A percentile compares a stretch with the other conserved stretches of the same genome.
Evolutionary conservation across 1,140 invertebrate species (phyloP).

Genomic region (Polypedilum vanderplanki): DNA sequence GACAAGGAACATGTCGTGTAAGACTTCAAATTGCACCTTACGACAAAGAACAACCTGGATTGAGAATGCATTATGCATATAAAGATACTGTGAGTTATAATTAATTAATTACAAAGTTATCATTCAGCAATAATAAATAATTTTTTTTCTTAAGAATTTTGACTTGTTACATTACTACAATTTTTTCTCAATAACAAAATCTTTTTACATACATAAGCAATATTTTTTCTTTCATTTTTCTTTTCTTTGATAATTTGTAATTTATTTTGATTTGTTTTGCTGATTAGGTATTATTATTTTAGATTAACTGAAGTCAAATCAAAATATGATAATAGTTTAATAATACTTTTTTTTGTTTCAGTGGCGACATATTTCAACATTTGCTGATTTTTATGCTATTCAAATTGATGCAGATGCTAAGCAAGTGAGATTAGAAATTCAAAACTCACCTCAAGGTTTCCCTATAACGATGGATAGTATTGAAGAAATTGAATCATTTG

Average conservation of each 20-base stretch:
- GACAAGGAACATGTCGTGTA: constrained; percentile 52
- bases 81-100: constrained; percentile 52
- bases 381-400: constrained; percentile 64
- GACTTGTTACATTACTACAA: no score
- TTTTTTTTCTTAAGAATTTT: no score
- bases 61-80: constrained; percentile 53
- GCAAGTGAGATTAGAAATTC: constrained; percentile 37
- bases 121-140: no score
- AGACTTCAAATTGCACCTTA: constrained; percentile 62
- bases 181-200: no score
- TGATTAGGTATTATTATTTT: no score
- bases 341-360: constrained; percentile 41
- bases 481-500: constrained; percentile 57
- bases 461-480: constrained; percentile 37
- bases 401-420: constrained; percentile 35
- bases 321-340: neutral
- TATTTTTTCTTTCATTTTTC: no score
- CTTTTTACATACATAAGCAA: no score
- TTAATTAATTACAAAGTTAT: neutral
- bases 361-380: constrained; percentile 67
- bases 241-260: no score
- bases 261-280: no score
- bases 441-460: constrained; percentile 38
- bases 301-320: no score
- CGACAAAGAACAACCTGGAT: constrained; percentile 56